Evolutionary conservation across 2,888 invertebrate genomes (phyloP).

Genomic region (Acanthosepion esculentum): DNA sequence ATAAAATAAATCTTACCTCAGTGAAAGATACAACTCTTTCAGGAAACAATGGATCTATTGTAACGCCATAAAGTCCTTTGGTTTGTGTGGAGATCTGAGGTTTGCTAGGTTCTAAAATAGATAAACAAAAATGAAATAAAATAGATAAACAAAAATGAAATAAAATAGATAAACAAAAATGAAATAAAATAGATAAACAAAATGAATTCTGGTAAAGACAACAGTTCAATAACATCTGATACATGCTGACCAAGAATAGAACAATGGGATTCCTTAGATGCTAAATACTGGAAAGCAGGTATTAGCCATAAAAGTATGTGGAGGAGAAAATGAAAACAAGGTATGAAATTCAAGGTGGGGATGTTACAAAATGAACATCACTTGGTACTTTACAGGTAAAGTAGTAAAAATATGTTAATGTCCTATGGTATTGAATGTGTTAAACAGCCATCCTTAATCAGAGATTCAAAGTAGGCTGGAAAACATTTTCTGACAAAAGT

Average conservation of each 20-base stretch:
- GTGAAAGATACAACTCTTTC: constrained; percentile 87
- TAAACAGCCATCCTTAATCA: not conserved
- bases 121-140: not conserved
- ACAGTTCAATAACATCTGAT: not conserved
- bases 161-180: constrained; percentile 69
- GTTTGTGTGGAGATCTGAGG: constrained; percentile 78
- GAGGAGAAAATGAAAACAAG: too few species aligned
- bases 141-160: not conserved
- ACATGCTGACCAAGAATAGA: too few species aligned
- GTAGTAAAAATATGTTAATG: too few species aligned
- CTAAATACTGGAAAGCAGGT: too few species aligned
- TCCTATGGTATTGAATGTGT: too few species aligned
- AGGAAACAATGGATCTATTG: constrained; percentile 85
- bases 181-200: not conserved
- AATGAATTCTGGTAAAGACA: not conserved
- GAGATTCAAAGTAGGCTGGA: too few species aligned
- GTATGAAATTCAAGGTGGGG: too few species aligned
- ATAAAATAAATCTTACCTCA: constrained; percentile 62
- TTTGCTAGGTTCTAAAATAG: constrained; percentile 82
- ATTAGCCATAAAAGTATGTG: too few species aligned
- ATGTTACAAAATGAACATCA: too few species aligned
- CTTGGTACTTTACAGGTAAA: too few species aligned
- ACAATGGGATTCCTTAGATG: too few species aligned
- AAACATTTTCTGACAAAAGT: too few species aligned
- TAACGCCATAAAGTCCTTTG: constrained; percentile 88